phyloP scores from a whole-genome alignment of 2,113 vertebrate genomes.

The Anhinga rufa region DNA sequence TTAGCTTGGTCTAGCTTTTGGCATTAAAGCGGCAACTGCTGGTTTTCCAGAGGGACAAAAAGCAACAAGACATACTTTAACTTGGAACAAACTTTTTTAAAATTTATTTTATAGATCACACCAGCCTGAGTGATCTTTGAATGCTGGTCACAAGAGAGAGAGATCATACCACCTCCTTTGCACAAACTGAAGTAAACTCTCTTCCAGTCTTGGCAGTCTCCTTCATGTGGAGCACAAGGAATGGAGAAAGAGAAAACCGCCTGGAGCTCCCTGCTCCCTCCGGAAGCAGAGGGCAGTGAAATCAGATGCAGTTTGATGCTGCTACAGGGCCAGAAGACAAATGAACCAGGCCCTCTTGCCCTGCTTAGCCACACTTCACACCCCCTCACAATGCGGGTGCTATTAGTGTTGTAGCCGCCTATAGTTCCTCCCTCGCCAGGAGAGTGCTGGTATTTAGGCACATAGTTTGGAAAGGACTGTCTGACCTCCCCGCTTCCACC shows the following conservation, averaged over 20 bases:
- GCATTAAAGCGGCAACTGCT: not conserved
- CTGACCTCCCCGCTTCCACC: not conserved
- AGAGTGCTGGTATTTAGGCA: slow-evolving; percentile 48
- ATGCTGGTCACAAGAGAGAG: slow-evolving; percentile 60
- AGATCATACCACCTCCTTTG: slow-evolving; percentile 41
- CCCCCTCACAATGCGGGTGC: slow-evolving; percentile 7
- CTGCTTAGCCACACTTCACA: slow-evolving; percentile 34
- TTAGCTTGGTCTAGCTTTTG: not conserved
- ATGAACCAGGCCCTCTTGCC: not conserved
- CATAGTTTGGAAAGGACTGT: not conserved
- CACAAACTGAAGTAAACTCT: slow-evolving; percentile 16
- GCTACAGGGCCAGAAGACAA: slow-evolving; percentile 12
- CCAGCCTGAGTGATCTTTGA: slow-evolving; percentile 57
- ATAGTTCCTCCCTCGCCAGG: not conserved
- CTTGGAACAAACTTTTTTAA: slow-evolving; percentile 64
- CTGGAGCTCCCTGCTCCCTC: not conserved
- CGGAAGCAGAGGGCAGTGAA: slow-evolving; percentile 3
- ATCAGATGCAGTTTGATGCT: slow-evolving; percentile 15
- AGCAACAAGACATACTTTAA: not conserved
- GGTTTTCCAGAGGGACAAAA: not conserved
- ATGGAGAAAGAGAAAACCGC: slow-evolving; percentile 38
- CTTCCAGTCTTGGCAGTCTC: slow-evolving; percentile 29
- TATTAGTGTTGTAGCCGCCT: slow-evolving; percentile 42
- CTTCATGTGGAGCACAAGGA: slow-evolving; percentile 42
- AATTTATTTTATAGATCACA: slow-evolving; percentile 72